Evolutionary conservation across 2,113 vertebrate genomes (phyloP), one percentile per base, ranked within the genome.

Genomic region (Sceloporus undulatus): DNA sequence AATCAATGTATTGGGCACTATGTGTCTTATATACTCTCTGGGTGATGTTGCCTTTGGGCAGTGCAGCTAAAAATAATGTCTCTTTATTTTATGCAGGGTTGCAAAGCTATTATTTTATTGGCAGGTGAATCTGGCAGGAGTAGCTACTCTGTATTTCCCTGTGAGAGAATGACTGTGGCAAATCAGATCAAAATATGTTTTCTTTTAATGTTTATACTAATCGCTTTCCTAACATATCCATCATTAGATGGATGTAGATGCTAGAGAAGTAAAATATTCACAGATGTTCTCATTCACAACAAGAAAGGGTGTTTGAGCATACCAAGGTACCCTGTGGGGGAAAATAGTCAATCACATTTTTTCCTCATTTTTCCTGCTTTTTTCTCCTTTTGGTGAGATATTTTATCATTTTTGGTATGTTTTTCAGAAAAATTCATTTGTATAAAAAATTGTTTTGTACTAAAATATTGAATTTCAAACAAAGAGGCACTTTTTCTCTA

Each of bases 201-300:
- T 91, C 70, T 79, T 87, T 92, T 92, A 93, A 85, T 10, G 86
- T 89, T 84, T 91, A 82, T 70, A 91, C 23, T 18, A 87, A 84
- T 85, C 0, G 48, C 89, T 91, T 85, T 94, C 79, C 54, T 88
- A 85, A 77, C 11, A 86, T 92, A 86, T 70, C 6, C 8, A 82
- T 92, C 68, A 89, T 92, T 92, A 91, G 82, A 91, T 92, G 91
- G 92, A 86, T 93, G 87, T 91, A 88, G 21, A 79, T 62, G 59
- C 59, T 62, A 62, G 59, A 62, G 59, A 62, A 18, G 59, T 62
- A 62, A 62, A 59, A 59, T 18, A 62, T 62, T 48, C 48, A 62
- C 59, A 62, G 59, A 18, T 62, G 59, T 62, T 62, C 11, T 62
- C 59, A 62, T 62, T 62, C 59, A 62, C 59, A 62, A 62, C 59